phyloP scores from a whole-genome alignment of 2,113 vertebrate species.

The Atrichornis clamosus region DNA sequence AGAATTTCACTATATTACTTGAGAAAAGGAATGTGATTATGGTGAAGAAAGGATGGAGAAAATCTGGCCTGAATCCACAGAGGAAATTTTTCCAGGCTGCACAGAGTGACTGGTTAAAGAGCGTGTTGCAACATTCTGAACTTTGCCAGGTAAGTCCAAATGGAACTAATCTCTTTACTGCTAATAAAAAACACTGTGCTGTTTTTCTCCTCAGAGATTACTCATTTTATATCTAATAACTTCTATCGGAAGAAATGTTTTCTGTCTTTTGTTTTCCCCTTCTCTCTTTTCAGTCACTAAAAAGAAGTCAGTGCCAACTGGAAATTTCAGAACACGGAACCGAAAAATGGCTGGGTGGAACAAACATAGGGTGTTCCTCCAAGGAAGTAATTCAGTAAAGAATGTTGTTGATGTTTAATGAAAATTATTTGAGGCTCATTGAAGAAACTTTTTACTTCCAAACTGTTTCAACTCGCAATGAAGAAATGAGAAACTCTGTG shows the following conservation, averaged over 20 bases:
- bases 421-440: background rate
- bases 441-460: background rate
- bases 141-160: constrained; percentile 21
- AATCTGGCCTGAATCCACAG: constrained; percentile 13
- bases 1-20: background rate
- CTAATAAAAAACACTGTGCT: background rate
- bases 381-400: background rate
- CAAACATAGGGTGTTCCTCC: background rate
- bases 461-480: background rate
- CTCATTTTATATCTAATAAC: background rate
- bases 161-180: background rate
- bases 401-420: background rate
- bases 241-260: background rate
- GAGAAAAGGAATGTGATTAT: background rate
- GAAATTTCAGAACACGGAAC: background rate
- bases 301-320: background rate
- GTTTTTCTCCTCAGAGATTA: background rate
- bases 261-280: background rate
- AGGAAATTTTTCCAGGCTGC: background rate
- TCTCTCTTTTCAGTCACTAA: background rate
- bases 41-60: background rate
- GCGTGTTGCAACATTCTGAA: background rate
- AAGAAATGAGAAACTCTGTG: background rate
- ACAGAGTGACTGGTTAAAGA: background rate
- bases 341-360: background rate